Evolutionary conservation across 2,113 vertebrate species (phyloP).

Genomic region (Passer montanus): DNA sequence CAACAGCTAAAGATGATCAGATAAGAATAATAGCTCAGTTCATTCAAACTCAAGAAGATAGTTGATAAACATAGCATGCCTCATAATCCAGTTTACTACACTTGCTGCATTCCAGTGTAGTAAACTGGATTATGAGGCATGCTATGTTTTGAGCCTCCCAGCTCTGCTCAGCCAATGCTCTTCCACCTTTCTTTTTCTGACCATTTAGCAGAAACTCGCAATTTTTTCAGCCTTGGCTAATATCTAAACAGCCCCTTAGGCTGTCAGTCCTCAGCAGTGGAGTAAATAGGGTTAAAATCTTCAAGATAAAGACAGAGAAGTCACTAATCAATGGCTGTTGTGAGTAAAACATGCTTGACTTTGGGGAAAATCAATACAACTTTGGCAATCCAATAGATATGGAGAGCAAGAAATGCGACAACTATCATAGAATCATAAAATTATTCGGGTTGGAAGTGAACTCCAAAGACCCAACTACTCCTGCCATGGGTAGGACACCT

Average conservation of each 20-base stretch:
- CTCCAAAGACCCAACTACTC: neutral
- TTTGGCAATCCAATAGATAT: neutral
- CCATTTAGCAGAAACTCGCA: fast-evolving
- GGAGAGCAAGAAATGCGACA: neutral
- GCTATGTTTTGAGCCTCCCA: neutral
- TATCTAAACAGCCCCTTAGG: neutral
- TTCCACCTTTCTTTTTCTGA: neutral
- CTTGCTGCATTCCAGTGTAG: neutral
- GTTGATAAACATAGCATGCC: neutral
- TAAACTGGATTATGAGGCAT: too few species aligned
- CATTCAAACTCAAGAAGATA: neutral
- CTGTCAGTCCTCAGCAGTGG: neutral
- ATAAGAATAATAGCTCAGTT: neutral
- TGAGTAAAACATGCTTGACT: neutral
- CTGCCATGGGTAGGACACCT: too few species aligned
- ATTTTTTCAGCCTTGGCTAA: neutral
- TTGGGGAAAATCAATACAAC: neutral
- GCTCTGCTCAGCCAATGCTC: neutral
- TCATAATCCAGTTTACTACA: neutral
- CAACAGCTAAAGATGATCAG: neutral
- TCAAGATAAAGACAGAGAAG: neutral
- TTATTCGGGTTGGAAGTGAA: neutral
- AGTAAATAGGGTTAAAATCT: neutral
- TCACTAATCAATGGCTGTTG: neutral
- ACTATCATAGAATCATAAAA: neutral